Evolutionary conservation across 2,113 vertebrate genomes (phyloP).

Genomic region (Edolisoma coerulescens): DNA sequence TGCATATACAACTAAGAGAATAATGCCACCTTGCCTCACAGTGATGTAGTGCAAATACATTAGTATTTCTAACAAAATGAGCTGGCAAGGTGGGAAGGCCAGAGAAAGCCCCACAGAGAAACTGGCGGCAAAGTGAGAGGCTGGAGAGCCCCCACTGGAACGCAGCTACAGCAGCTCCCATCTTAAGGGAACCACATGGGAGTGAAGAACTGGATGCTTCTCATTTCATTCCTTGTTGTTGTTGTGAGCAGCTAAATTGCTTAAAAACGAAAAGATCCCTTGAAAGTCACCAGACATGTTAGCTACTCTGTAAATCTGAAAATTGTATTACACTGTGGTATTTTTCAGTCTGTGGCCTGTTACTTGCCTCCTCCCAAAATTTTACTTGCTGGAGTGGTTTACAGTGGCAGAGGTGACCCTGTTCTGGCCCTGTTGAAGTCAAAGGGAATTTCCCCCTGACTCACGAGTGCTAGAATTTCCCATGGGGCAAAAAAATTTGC

Average conservation of each 20-base stretch:
- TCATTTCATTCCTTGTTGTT: background rate
- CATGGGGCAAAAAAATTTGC: background rate
- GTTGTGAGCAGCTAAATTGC: background rate
- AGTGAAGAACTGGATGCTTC: background rate
- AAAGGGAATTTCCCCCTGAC: background rate
- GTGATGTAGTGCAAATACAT: constrained; percentile 45
- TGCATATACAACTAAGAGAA: constrained; percentile 34
- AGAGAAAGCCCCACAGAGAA: background rate
- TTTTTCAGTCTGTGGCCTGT: background rate
- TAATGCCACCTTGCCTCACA: constrained; percentile 54
- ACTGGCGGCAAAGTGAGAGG: background rate
- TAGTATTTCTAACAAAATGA: background rate
- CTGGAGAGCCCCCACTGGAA: background rate
- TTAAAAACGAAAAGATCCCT: background rate
- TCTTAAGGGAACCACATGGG: background rate
- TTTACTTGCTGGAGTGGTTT: background rate
- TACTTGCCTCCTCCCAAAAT: background rate
- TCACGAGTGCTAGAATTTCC: background rate
- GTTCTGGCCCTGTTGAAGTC: background rate
- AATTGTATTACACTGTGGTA: background rate
- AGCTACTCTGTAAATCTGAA: background rate
- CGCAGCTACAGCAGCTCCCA: background rate
- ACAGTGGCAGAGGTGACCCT: background rate
- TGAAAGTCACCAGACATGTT: background rate
- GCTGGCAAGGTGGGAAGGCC: background rate